These are phyloP conservation scores for Gorilla gorilla DNA, from an alignment of 2,113 vertebrate species.

Conservation along the genomic window DNA sequence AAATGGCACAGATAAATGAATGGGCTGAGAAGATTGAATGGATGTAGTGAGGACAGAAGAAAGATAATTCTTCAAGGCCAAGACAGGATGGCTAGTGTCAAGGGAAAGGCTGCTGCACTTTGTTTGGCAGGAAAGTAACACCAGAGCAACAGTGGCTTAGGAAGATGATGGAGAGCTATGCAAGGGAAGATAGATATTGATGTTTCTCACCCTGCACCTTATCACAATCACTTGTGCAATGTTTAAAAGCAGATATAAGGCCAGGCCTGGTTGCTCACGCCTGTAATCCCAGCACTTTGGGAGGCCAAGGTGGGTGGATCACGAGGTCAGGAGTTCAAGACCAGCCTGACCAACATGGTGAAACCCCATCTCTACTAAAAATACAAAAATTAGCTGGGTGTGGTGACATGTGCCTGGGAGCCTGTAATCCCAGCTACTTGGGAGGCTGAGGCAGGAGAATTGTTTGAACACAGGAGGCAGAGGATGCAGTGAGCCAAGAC, in stretches of 20 bases:
- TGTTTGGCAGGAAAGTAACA: neutral
- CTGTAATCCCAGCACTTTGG: too few relatives aligned
- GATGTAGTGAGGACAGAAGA: neutral
- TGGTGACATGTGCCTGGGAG: too few relatives aligned
- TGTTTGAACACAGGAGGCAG: too few relatives aligned
- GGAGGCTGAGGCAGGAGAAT: too few relatives aligned
- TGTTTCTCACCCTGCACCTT: neutral
- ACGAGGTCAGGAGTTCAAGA: too few relatives aligned
- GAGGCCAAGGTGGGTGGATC: too few relatives aligned
- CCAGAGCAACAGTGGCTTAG: neutral
- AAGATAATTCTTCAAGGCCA: neutral
- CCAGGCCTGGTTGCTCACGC: too few relatives aligned
- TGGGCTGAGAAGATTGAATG: neutral
- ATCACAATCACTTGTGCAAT: neutral
- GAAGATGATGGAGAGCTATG: neutral
- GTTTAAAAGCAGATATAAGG: neutral
- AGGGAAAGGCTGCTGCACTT: neutral
- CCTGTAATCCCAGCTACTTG: too few relatives aligned
- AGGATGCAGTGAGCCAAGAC: too few relatives aligned
- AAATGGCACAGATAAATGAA: neutral
- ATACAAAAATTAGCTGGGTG: too few relatives aligned
- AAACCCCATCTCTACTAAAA: too few relatives aligned
- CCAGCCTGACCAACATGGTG: too few relatives aligned
- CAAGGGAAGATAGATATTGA: neutral
- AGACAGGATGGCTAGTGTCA: neutral